These are phyloP conservation scores for Orthosia gracilis DNA, from an alignment of 2,888 invertebrate species.

Conservation along the genomic window DNA sequence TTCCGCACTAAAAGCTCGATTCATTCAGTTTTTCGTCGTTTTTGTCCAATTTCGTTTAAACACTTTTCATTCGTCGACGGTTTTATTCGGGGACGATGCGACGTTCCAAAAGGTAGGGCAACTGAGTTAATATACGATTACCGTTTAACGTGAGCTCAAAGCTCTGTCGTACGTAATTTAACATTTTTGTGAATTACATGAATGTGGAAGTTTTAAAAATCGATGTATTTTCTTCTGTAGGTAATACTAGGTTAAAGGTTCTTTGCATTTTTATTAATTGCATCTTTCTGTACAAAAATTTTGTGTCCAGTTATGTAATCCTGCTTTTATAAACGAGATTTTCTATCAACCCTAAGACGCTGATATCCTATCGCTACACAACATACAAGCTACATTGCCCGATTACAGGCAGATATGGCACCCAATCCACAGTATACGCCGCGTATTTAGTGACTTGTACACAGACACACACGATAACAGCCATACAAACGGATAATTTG, in stretches of 20 bases:
- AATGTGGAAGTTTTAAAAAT: neutral
- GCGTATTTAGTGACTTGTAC: slow-evolving; percentile 41
- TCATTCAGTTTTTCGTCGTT: slow-evolving; percentile 34
- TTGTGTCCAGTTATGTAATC: neutral
- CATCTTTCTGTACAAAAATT: too few relatives aligned
- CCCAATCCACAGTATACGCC: slow-evolving; percentile 2
- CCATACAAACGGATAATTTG: slow-evolving; percentile 58
- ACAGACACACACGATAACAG: slow-evolving; percentile 37
- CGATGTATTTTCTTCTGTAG: neutral
- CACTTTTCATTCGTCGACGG: slow-evolving; percentile 46
- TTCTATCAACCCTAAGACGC: neutral
- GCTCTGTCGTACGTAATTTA: neutral
- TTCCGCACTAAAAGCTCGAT: slow-evolving; percentile 31
- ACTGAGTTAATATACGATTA: slow-evolving; percentile 36
- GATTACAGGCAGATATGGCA: slow-evolving; percentile 32
- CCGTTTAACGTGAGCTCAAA: slow-evolving; percentile 7
- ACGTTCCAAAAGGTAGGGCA: slow-evolving; percentile 43
- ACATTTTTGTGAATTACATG: neutral
- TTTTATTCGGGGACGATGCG: slow-evolving; percentile 24
- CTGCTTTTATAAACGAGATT: neutral
- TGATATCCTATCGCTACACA: slow-evolving; percentile 15
- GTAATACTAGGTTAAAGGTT: too few relatives aligned
- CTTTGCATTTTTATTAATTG: too few relatives aligned
- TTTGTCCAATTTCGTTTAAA: slow-evolving; percentile 54
- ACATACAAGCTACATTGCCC: slow-evolving; percentile 9